phyloP scores from a whole-genome alignment of 2,888 invertebrate genomes.

The Diogma glabrata region DNA sequence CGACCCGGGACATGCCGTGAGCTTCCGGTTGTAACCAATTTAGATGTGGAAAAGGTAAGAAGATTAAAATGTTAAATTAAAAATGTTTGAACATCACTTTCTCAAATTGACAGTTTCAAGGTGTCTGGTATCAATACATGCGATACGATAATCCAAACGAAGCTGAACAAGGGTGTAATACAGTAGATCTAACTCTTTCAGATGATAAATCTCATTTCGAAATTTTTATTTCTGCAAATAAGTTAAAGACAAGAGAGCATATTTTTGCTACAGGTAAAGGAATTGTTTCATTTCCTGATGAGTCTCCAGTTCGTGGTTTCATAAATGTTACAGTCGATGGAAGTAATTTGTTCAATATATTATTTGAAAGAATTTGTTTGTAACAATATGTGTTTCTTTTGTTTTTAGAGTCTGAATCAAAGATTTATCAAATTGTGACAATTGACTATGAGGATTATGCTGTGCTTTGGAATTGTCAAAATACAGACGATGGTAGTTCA shows the following conservation, averaged over 20 bases:
- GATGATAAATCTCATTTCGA: not conserved
- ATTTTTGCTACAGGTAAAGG: not conserved
- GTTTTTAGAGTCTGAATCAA: not conserved
- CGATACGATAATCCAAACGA: not conserved
- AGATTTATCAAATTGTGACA: not conserved
- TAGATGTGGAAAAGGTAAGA: not conserved
- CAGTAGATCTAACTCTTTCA: not conserved
- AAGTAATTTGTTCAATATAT: no score
- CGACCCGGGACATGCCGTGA: not conserved
- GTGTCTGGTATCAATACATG: conserved; percentile 1
- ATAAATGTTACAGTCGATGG: conserved; percentile 1
- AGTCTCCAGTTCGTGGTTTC: not conserved
- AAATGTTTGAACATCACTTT: not conserved
- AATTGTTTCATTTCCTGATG: not conserved
- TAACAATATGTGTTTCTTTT: no score
- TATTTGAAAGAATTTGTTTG: no score
- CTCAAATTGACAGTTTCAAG: not conserved
- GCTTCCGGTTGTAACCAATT: not conserved
- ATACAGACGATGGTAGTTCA: not conserved
- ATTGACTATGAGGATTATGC: conserved; percentile 2
- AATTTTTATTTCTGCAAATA: not conserved
- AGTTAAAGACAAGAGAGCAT: not conserved
- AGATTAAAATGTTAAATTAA: not conserved
- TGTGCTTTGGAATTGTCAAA: not conserved
- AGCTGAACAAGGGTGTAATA: not conserved